These are phyloP conservation scores for Dipodomys ordii DNA, from an alignment of 2,113 vertebrate genomes.

Conservation along the genomic window DNA sequence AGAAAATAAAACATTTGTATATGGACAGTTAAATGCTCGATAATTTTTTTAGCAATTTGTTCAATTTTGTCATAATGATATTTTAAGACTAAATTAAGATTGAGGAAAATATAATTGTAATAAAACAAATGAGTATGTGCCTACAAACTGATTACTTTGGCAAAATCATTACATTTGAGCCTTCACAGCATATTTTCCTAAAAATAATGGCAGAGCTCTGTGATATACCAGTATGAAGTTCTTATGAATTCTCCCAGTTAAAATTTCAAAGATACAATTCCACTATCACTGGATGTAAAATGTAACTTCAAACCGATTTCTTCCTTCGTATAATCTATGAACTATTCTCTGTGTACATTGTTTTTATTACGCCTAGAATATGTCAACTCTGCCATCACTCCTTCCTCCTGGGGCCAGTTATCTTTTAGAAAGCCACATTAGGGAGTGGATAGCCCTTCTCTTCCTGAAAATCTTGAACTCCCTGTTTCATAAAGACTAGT, in stretches of 20 bases:
- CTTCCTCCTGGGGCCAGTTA: background rate
- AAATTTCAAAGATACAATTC: conserved; percentile 51
- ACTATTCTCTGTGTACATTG: background rate
- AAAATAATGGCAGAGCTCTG: conserved; percentile 6
- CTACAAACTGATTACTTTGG: conserved; percentile 12
- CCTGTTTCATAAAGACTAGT: background rate
- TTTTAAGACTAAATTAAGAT: conserved; percentile 62
- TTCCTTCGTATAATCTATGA: conserved; percentile 22
- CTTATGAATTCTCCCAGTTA: conserved; percentile 60
- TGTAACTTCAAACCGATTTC: conserved; percentile 51
- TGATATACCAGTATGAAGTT: conserved; percentile 35
- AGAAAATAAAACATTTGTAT: conserved; percentile 20
- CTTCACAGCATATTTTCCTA: conserved; percentile 19
- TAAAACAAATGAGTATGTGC: conserved; percentile 57
- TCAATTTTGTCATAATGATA: conserved; percentile 47
- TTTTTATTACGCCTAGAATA: conserved; percentile 24
- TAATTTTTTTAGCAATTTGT: conserved; percentile 35
- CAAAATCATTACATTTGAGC: conserved; percentile 29
- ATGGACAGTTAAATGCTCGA: background rate
- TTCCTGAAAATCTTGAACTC: background rate
- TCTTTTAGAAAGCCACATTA: conserved; percentile 29
- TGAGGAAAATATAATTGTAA: conserved; percentile 23
- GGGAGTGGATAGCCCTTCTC: background rate
- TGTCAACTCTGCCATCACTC: background rate
- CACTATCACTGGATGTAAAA: conserved; percentile 30